Evolutionary conservation across 2,113 vertebrate genomes (phyloP).

Genomic region (Anser brachyrhynchus): DNA sequence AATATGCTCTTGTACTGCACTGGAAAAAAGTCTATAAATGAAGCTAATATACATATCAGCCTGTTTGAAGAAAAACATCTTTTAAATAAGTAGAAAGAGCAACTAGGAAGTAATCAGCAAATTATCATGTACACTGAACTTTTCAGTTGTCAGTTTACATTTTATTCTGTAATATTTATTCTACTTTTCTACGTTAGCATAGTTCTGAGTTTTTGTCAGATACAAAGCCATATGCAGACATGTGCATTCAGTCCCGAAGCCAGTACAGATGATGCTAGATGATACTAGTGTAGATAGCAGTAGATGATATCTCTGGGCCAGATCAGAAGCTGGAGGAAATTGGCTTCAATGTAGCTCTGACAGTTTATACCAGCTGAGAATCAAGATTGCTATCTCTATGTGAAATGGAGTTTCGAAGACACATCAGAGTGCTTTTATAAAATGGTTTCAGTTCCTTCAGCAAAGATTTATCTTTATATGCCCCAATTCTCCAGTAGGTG

Average conservation of each 20-base stretch:
- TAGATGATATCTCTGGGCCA: neutral
- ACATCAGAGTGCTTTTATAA: conserved; percentile 7
- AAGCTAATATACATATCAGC: neutral
- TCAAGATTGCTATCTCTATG: conserved; percentile 23
- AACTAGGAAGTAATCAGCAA: neutral
- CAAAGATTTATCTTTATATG: conserved; percentile 33
- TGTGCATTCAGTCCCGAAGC: neutral
- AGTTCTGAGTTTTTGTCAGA: neutral
- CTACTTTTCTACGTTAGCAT: neutral
- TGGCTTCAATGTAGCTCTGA: conserved; percentile 3
- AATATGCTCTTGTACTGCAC: neutral
- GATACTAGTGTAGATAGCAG: neutral
- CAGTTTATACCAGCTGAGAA: conserved; percentile 52
- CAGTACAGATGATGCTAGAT: neutral
- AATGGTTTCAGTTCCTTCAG: conserved; percentile 39
- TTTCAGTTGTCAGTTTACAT: accelerated
- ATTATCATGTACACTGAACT: neutral
- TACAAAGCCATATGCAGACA: neutral
- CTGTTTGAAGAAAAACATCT: neutral
- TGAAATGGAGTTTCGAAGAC: conserved; percentile 47
- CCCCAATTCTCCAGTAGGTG: neutral
- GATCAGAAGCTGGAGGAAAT: conserved; percentile 42
- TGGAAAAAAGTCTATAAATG: neutral
- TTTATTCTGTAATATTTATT: neutral
- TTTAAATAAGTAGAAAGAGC: neutral